Percentiles rank a stretch among this genome's conserved stretches.
These are phyloP conservation scores for Cuculus canorus DNA, from an alignment of 2,797 vertebrate species.

Conservation along the genomic window DNA sequence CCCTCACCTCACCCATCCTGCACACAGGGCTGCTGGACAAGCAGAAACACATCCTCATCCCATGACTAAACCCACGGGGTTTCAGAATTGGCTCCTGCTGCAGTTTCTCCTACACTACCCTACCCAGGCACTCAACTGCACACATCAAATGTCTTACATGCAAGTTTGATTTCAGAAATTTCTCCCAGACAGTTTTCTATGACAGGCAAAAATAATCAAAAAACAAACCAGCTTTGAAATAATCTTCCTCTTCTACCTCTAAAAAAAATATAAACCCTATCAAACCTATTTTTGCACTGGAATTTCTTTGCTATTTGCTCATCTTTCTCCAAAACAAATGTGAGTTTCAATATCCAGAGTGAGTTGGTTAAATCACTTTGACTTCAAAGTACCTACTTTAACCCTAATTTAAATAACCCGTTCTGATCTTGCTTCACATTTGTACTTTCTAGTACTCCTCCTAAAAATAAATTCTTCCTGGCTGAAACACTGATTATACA, in stretches of 20 bases:
- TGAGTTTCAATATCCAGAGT: not conserved
- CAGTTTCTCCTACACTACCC: not conserved
- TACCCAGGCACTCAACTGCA: not conserved
- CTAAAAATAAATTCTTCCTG: not conserved
- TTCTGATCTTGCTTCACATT: not conserved
- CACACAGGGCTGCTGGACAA: not conserved
- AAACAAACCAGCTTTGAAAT: not conserved
- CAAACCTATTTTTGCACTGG: not conserved
- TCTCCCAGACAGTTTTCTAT: not conserved
- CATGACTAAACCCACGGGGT: not conserved
- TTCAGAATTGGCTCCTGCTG: not conserved
- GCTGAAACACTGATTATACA: not conserved
- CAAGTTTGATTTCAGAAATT: not conserved
- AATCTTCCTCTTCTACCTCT: not conserved
- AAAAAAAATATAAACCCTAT: not conserved
- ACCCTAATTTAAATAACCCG: not conserved
- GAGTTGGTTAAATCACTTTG: not conserved
- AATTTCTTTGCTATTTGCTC: not conserved
- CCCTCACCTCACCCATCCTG: not conserved
- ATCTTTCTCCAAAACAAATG: not conserved
- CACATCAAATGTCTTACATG: accelerated
- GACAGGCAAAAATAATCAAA: not conserved
- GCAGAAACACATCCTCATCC: not conserved
- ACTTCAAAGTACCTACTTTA: not conserved
- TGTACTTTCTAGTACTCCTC: not conserved